Conservation (phyloP, 2,888 invertebrate species). For the Phorcus lineatus region DNA sequence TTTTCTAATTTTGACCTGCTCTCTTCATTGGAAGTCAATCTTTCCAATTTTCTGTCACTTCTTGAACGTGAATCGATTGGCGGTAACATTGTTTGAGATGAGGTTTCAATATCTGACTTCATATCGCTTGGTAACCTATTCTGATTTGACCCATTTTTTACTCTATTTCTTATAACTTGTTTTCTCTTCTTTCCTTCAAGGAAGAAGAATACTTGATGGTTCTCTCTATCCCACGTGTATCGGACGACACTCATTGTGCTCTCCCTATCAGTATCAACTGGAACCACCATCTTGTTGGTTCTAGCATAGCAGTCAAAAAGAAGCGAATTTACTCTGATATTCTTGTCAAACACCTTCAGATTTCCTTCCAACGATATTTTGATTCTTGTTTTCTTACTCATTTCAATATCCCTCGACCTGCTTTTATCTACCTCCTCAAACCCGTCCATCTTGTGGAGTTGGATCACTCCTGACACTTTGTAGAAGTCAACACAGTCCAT, state of each 20-base stretch:
- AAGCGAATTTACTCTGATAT: background rate
- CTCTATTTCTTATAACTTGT: no score
- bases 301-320: background rate
- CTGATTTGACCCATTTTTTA: no score
- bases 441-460: background rate
- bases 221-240: background rate
- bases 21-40: no score
- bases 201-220: background rate
- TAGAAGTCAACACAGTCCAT: conserved; percentile 1
- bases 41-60: no score
- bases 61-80: no score
- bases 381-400: background rate
- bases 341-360: background rate
- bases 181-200: background rate
- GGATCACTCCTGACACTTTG: background rate
- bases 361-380: background rate
- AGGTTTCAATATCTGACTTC: no score
- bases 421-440: background rate
- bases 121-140: no score
- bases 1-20: no score
- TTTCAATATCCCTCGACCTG: conserved; percentile 3
- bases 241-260: background rate
- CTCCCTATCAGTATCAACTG: background rate
- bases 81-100: no score
- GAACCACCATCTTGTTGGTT: background rate